Evolutionary conservation across 2,888 invertebrate genomes (phyloP), one percentile per base, ranked within the genome.

Genomic region (Eilema griseolum): DNA sequence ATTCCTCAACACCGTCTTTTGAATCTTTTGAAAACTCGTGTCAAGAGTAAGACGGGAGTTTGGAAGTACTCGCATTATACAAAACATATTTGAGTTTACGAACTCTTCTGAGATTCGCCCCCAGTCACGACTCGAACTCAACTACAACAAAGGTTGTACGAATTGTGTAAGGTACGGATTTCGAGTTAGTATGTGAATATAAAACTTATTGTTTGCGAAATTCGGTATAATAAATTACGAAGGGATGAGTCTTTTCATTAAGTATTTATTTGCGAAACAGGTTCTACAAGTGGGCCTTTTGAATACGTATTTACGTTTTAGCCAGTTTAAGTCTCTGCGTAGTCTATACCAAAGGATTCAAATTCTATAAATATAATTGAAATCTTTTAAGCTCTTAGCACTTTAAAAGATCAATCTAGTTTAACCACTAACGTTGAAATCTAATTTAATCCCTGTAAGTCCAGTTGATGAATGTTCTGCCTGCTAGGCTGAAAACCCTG

Each of bases 51-150:
- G 57, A 63, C 24, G 66, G 28, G 61, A 78, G 70, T 70, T 80
- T 66, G 31, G 63, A 70, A 77, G 74, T 76, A 72, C 71, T 70
- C 69, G 57, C 73, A 73, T 80, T 76, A 73, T 76, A 75, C 74
- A 62, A 71, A 73, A 82, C 75, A 76, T 75, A 81, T 78, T 80
- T 74, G 71, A 80, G 78, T 75, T 75, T 24, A 61, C 64, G 67
- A 69, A 76, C 73, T 78, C 67, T 60, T 52, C 63, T 33, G 28
- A 59, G 66, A 74, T 73, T 76, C 66, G 71, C 69, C 63, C 46
- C 37, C 33, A 69, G 73, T 62, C 74, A 72, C 73, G 71, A 71
- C 59, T 64, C 57, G 41, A 75, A 82, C 70, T 77, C 75, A 56
- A 67, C 64, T 71, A 77, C 74, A 76, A 79, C 74, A 71, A 69